Percentiles rank a stretch among this genome's conserved stretches.
phyloP scores from a whole-genome alignment of 2,113 vertebrate genomes.

The Nerophis lumbriciformis region DNA sequence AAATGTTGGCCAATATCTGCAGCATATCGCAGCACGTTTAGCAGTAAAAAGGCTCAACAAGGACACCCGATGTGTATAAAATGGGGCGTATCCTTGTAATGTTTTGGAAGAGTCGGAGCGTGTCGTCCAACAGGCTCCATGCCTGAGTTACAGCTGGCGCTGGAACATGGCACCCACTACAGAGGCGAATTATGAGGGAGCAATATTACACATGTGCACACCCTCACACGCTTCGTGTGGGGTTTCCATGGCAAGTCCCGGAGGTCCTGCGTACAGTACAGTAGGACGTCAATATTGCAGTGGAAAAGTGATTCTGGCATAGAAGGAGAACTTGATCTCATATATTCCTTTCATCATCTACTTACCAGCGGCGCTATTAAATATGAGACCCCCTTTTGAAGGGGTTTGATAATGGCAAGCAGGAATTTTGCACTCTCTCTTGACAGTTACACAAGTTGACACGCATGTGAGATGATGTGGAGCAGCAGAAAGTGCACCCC shows the following conservation, averaged over 20 bases:
- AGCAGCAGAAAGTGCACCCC: conserved; percentile 35
- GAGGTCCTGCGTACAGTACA: conserved; percentile 46
- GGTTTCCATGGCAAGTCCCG: conserved; percentile 38
- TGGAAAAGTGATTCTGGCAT: conserved; percentile 62
- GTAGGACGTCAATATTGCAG: conserved; percentile 55
- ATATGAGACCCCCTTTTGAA: conserved; percentile 55
- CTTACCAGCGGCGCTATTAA: conserved; percentile 52
- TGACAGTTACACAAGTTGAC: conserved; percentile 56
- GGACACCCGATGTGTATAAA: conserved; percentile 10
- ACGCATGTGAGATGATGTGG: conserved; percentile 54
- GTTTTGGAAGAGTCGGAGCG: conserved; percentile 11
- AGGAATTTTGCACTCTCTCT: conserved; percentile 45
- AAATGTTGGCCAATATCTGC: background rate
- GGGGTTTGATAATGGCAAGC: conserved; percentile 49
- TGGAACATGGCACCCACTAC: conserved; percentile 36
- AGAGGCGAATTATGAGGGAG: conserved; percentile 15
- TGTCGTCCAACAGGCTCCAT: conserved; percentile 14
- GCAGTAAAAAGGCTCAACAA: conserved; percentile 16
- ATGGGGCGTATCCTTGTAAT: conserved; percentile 17
- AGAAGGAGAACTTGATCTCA: conserved; percentile 50
- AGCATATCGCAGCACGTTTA: background rate
- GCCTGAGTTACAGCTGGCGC: conserved; percentile 28
- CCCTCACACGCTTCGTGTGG: conserved; percentile 37
- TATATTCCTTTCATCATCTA: conserved; percentile 56
- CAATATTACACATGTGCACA: conserved; percentile 24